Percentiles rank a stretch among this genome's conserved stretches.
Conservation (phyloP, 2,888 invertebrate species). For the Brassicogethes aeneus region DNA sequence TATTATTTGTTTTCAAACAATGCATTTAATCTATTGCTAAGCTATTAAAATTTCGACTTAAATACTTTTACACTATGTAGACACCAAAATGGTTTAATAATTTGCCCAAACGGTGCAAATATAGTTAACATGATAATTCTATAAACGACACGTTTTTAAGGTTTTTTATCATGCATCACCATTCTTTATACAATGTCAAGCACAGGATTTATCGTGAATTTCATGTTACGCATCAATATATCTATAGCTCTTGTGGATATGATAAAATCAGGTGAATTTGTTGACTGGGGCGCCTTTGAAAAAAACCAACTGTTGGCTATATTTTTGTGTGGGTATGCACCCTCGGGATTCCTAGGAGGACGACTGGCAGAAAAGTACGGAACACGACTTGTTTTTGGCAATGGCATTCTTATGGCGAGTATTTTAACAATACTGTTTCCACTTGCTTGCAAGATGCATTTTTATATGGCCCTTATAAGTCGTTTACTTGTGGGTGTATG, state of each 20-base stretch:
- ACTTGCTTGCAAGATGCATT: background rate
- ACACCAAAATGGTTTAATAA: too few relatives aligned
- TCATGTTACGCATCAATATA: constrained; percentile 10
- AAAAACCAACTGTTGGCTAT: constrained; percentile 6
- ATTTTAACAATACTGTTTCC: background rate
- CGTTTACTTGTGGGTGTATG: background rate
- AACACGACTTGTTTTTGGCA: constrained; percentile 4
- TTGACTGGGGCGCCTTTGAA: constrained; percentile 7
- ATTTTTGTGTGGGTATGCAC: constrained; percentile 9
- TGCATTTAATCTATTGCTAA: too few relatives aligned
- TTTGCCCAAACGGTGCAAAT: too few relatives aligned
- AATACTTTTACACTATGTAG: too few relatives aligned
- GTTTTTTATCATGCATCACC: constrained; percentile 42
- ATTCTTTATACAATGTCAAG: constrained; percentile 47
- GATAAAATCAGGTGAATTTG: constrained; percentile 1
- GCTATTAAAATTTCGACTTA: too few relatives aligned
- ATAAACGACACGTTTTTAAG: too few relatives aligned
- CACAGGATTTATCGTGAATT: constrained; percentile 7
- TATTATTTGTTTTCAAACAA: too few relatives aligned
- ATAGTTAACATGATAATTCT: too few relatives aligned
- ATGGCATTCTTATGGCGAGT: constrained; percentile 2
- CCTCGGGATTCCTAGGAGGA: constrained; percentile 7
- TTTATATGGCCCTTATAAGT: background rate
- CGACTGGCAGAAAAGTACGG: constrained; percentile 7
- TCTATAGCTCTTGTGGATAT: constrained; percentile 9